These are phyloP conservation scores for Apomyelois bistriatella DNA, from an alignment of 2,888 invertebrate species.

Conservation along the genomic window DNA sequence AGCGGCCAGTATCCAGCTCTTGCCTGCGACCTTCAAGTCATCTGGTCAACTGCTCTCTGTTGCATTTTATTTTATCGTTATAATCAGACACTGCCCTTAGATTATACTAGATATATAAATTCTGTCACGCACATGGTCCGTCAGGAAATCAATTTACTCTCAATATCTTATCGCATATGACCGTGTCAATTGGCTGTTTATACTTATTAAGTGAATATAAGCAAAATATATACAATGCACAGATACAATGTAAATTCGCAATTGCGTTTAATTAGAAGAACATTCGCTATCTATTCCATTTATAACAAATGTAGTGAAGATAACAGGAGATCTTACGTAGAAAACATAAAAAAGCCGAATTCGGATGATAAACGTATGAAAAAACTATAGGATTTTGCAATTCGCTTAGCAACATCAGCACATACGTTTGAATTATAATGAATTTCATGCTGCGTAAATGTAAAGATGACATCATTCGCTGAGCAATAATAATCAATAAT, in stretches of 20 bases:
- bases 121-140: background rate
- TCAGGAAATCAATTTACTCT: background rate
- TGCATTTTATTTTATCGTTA: no score
- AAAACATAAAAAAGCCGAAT: no score
- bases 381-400: no score
- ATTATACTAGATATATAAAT: background rate
- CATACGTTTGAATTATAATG: background rate
- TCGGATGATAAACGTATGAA: no score
- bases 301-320: no score
- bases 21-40: no score
- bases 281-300: no score
- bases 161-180: background rate
- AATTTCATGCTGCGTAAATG: background rate
- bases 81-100: background rate
- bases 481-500: background rate
- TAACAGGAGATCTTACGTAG: no score
- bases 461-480: background rate
- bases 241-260: background rate
- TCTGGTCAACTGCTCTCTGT: no score
- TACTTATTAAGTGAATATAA: background rate
- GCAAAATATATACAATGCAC: background rate
- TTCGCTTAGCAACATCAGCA: no score
- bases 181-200: background rate
- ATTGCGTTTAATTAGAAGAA: background rate
- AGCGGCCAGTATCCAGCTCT: no score